Percentiles rank a stretch among this genome's conserved stretches.
These are phyloP conservation scores for Rhyacophila evoluta DNA, from an alignment of 2,888 invertebrate species.

Conservation along the genomic window DNA sequence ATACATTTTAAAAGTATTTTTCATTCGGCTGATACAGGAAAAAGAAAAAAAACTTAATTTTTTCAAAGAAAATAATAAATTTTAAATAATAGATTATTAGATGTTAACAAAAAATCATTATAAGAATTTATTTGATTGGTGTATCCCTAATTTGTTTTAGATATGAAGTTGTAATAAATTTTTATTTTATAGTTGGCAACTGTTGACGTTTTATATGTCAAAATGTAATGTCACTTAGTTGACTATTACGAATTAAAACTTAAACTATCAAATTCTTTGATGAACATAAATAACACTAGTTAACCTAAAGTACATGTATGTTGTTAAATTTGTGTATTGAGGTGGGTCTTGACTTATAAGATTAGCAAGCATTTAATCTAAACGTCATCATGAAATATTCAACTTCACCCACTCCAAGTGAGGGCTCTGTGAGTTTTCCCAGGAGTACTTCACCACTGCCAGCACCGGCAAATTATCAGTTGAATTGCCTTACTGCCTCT, in stretches of 20 bases:
- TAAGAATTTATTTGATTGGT: too few species aligned
- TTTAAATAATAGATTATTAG: too few species aligned
- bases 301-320: too few species aligned
- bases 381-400: constrained; percentile 70
- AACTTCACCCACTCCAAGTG: constrained; percentile 71
- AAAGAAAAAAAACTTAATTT: too few species aligned
- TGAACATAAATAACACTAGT: neutral
- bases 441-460: constrained; percentile 76
- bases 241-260: neutral
- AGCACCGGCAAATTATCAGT: constrained; percentile 76
- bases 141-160: neutral
- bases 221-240: neutral
- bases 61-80: too few species aligned
- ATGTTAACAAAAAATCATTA: too few species aligned
- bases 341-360: too few species aligned
- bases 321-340: neutral
- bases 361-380: too few species aligned
- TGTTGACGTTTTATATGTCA: constrained; percentile 2
- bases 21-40: too few species aligned
- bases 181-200: neutral
- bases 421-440: constrained; percentile 61
- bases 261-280: neutral
- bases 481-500: constrained; percentile 81
- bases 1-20: too few species aligned
- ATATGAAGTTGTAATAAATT: neutral